Conservation (phyloP, 2,888 invertebrate genomes). For the Drosophila melanocephala region DNA sequence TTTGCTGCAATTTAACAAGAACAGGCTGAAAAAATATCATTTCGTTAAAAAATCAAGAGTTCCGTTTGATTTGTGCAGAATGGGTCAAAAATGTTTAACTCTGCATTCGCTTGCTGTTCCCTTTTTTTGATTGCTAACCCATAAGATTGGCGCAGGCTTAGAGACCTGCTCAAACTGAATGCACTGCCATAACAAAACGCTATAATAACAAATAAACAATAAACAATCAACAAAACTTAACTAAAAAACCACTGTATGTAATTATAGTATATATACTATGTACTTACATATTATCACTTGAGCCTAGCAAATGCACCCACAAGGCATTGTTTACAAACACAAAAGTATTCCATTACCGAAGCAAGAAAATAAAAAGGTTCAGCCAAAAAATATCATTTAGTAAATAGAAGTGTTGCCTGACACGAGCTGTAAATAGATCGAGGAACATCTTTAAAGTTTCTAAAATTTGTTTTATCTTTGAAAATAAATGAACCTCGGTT, state of each 20-base stretch:
- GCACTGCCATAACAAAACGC: conserved; percentile 44
- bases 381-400: conserved; percentile 83
- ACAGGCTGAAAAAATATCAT: conserved; percentile 68
- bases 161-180: conserved; percentile 20
- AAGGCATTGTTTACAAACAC: conserved; percentile 27
- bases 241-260: conserved; percentile 20
- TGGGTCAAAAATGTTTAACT: conserved; percentile 66
- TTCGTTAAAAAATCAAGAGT: conserved; percentile 40
- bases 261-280: conserved; percentile 26
- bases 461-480: background rate
- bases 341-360: conserved; percentile 4
- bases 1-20: conserved; percentile 27
- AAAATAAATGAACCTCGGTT: background rate
- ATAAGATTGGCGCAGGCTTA: conserved; percentile 17
- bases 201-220: conserved; percentile 35
- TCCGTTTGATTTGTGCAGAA: conserved; percentile 35
- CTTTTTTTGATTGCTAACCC: conserved; percentile 41
- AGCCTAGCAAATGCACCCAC: conserved; percentile 54
- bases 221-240: conserved; percentile 24
- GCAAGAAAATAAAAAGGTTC: conserved; percentile 68
- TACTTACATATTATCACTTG: conserved; percentile 19
- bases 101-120: conserved; percentile 59
- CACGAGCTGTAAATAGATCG: conserved; percentile 27
- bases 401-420: conserved; percentile 1
- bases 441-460: background rate